Base-by-base conservation (phyloP, 1,140 invertebrate genomes). In the Octopus bimaculoides region DNA sequence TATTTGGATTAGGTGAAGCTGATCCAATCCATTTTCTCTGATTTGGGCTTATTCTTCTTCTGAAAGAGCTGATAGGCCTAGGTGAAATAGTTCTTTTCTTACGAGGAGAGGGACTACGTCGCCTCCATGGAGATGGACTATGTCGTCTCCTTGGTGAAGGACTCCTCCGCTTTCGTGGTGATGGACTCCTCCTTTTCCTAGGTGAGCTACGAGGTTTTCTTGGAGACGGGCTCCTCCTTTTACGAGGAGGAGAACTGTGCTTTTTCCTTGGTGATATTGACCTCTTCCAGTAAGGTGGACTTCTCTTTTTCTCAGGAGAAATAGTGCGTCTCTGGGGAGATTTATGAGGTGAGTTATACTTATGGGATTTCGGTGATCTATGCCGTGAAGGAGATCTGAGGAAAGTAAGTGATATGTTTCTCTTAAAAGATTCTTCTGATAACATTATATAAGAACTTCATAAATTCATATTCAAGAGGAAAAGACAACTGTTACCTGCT, bases 61-160 rank as follows among this genome's bases (percentile, higher is more conserved):
- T 9, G 5, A 20, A 71, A 5, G 66, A 71, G 6, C 9, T 6
- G 26, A 17, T 4, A n/a, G 66, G 66, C 14, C 66, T 71, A n/a
- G 66, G 26, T 41, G 74, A 75, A 52, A 53, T 41, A 41, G 12
- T 75, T 75, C 52, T 52, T 41, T 41, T 75, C 52, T 53, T 75
- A 7, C 52, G 74, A 75, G 74, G 74, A 52, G 74, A 75, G 14
- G 74, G 74, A 75, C 74, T 75, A 9, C 74, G 66, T 17, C 74
- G 74, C 14, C 12, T 12, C 10, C 9, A 20, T 14, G 74, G 41
- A 52, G 74, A 75, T 7, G 41, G 41, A 41, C 74, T 75, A 52
- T 53, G 26, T 52, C 74, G 26, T 53, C 74, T 75, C 74, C 74
- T 75, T 52, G 74, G 74, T 20, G 74, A 75, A 41, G 74, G 26